These are phyloP conservation scores for Tridacna gigas DNA, from an alignment of 2,888 invertebrate genomes.

Conservation along the genomic window DNA sequence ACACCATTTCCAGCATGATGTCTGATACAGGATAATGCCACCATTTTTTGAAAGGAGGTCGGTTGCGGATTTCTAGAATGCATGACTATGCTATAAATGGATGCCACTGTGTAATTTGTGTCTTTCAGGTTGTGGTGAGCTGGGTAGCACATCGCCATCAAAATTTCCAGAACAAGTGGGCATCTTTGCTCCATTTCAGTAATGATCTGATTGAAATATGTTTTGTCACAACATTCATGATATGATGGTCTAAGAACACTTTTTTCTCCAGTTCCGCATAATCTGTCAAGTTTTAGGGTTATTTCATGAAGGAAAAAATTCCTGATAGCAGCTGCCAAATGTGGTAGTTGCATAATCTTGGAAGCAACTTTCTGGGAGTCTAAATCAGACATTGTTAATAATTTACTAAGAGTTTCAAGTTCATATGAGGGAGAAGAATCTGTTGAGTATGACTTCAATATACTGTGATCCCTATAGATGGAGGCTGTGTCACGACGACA, in stretches of 20 bases:
- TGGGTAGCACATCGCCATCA: conserved; percentile 2
- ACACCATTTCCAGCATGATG: conserved; percentile 4
- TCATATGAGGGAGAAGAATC: not conserved
- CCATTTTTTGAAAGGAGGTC: conserved; percentile 6
- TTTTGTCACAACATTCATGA: not conserved
- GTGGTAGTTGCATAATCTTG: conserved; percentile 9
- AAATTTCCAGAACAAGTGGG: conserved; percentile 10
- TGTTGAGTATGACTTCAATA: not conserved
- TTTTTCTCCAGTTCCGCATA: conserved; percentile 2
- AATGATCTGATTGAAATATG: not conserved
- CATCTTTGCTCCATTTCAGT: conserved; percentile 9
- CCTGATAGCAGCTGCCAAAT: not conserved
- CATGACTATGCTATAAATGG: conserved; percentile 2
- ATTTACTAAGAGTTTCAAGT: not conserved
- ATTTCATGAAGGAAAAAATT: conserved; percentile 3
- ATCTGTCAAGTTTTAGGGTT: not conserved
- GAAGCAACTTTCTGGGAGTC: conserved; percentile 12
- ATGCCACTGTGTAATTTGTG: conserved; percentile 1
- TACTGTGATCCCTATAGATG: not conserved
- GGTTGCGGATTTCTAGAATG: conserved; percentile 1
- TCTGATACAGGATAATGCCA: conserved; percentile 8
- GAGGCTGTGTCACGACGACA: conserved; percentile 8
- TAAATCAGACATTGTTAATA: not conserved
- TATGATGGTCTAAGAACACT: conserved; percentile 1
- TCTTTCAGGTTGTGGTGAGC: conserved; percentile 2